Evolutionary conservation across 2,797 vertebrate genomes (phyloP), one percentile per base, ranked within the genome.

Genomic region (Rhinatrema bivittatum): DNA sequence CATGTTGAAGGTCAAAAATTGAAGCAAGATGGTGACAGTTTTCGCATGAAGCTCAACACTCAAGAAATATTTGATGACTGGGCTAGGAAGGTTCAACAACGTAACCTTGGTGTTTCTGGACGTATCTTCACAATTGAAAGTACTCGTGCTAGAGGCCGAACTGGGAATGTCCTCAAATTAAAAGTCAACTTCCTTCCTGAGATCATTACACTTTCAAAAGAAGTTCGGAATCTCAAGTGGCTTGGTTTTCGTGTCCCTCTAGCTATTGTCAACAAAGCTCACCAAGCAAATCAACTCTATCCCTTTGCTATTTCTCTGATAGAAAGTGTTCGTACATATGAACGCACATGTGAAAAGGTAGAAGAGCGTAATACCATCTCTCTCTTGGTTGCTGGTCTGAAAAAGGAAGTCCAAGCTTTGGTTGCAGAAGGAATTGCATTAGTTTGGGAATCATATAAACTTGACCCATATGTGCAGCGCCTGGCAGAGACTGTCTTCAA

Each of bases 31-130:
- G 96, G 96, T 8, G 96, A 99, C 37, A 98, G 94, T 57, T 99
- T 99, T 76, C 91, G 94, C 18, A 95, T 96, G 62, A 99, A 99
- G 58, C 95, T 99, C 39, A 99, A 98, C 59, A 99, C 96, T 4
- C 96, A 99, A 51, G 96, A 99, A 65, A 99, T 99, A 34, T 99
- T 99, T n/a, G 96, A 98, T 17, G 96, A 99, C 60, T 99, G 95
- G 96, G 94, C 94, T 2, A 84, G 93, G 19, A 99, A 99, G 75
- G 96, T 97, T 65, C 96, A 99, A 63, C 96, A 99, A 21, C 94
- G 96, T 44, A 99, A 98, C 65, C 91, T 99, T 2, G 95, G 96
- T 0, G 96, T 98, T 26, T 96, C 93, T 0, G 96, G 96, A 1
- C 91, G 96, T 36, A 99, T 99, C 68, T 99, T 98, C 74, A 92